Evolutionary conservation across 2,888 invertebrate species (phyloP), one percentile per base, ranked within the genome.

Genomic region (Tanytarsus gracilentus): DNA sequence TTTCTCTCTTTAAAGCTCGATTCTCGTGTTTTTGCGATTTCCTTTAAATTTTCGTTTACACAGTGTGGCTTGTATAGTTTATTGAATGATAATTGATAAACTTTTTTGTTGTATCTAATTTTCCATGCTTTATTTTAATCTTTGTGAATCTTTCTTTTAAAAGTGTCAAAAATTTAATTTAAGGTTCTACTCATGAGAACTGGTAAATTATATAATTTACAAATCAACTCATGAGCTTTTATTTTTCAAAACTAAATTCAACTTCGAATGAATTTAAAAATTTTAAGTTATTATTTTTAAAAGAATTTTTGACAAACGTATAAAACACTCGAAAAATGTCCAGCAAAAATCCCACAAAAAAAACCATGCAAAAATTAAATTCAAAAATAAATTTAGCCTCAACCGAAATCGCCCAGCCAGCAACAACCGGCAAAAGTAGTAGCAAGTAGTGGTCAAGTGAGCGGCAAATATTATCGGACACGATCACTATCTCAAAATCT

Each of bases 401-500:
- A 26, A 49, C 49, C 6, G 11, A 56, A 56, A 56, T 18, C 18
- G 40, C 9, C 30, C 11, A 33, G 16, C 33, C 2, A 33, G 5
- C 50, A 50, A 33, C 23, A 26, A 25, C 18, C 36, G 29, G n/a
- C 9, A 11, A 48, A 58, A 30, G 14, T 14, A 7, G 29, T 53
- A n/a, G n/a, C 33, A 25, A 51, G 21, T 18, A 48, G 58, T 30
- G 58, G 48, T 48, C 58, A 48, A 21, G 21, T 58, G 4, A 48
- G 29, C 14, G 58, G 58, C 29, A 58, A 58, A 21, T 58, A 58
- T 58, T 58, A 52, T 60, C 52, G 49, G 2, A 62, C 62, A 25
- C 48, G 52, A n/a, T 60, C 66, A 2, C 50, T 66, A 4, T 66
- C 66, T 7, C 66, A 66, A 58, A 65, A 64, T 1, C 48, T 66